These are phyloP conservation scores for Calliscelio sp. DNA, from an alignment of 2,888 invertebrate genomes.

Conservation along the genomic window DNA sequence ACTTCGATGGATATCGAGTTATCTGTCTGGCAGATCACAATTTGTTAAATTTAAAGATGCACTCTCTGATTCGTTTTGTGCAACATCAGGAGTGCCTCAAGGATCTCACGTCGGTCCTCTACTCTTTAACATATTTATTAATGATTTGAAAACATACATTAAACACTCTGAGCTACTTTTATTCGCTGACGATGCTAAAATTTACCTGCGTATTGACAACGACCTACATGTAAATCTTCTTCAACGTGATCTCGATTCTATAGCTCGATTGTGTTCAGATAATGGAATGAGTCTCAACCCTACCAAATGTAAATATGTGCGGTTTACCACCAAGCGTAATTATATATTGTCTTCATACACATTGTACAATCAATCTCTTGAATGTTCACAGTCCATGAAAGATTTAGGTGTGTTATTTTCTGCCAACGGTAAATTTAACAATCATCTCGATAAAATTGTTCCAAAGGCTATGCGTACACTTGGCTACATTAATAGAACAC, in stretches of 20 bases:
- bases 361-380: too few species aligned
- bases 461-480: background rate
- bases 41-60: background rate
- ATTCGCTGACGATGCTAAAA: slow-evolving; percentile 12
- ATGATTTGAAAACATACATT: background rate
- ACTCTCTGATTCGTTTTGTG: background rate
- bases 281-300: background rate
- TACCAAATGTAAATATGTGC: too few species aligned
- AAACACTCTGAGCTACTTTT: background rate
- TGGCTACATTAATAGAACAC: background rate
- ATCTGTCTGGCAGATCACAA: slow-evolving; percentile 9
- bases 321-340: background rate
- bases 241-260: background rate
- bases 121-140: slow-evolving; percentile 4
- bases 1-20: background rate
- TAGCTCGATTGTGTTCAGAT: background rate
- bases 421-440: background rate
- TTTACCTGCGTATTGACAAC: background rate
- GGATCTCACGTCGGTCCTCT: slow-evolving; percentile 16
- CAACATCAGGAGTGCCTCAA: slow-evolving; percentile 10
- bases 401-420: background rate
- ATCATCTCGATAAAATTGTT: background rate
- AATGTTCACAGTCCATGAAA: too few species aligned
- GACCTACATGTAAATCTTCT: background rate
- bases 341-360: too few species aligned